phyloP scores from a whole-genome alignment of 1,140 invertebrate genomes.

The Arctopsyche grandis region DNA sequence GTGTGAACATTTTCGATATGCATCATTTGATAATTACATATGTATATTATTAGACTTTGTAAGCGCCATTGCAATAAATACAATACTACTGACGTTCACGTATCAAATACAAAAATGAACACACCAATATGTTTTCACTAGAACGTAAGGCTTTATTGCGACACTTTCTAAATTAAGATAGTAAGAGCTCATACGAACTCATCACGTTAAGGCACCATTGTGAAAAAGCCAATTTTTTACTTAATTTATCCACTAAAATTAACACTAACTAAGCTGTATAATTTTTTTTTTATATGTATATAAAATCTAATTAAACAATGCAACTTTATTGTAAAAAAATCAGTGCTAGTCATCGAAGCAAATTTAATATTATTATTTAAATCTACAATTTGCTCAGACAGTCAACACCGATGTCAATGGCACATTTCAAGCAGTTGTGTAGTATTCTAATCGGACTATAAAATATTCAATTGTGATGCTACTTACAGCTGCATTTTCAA shows the following conservation, averaged over 20 bases:
- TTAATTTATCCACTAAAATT: constrained; percentile 33
- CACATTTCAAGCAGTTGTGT: neutral
- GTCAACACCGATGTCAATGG: neutral
- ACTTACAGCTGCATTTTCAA: too few species aligned
- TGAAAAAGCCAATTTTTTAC: constrained; percentile 52
- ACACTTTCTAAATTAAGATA: constrained; percentile 12
- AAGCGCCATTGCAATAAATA: neutral
- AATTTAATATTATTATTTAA: too few species aligned
- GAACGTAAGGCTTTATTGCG: constrained; percentile 7
- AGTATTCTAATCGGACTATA: neutral
- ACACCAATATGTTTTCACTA: neutral
- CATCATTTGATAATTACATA: neutral
- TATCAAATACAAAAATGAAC: neutral
- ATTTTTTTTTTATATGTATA: constrained; percentile 10
- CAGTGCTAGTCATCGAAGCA: neutral
- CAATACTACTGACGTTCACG: neutral
- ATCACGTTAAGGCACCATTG: constrained; percentile 49
- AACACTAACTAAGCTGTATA: neutral
- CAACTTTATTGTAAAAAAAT: neutral
- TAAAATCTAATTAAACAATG: constrained; percentile 3
- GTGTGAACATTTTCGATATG: neutral
- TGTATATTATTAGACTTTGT: neutral
- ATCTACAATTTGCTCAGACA: neutral
- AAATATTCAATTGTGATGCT: too few species aligned
- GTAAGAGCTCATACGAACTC: neutral